phyloP scores from a whole-genome alignment of 2,888 invertebrate species.

The Cetonia aurata region DNA sequence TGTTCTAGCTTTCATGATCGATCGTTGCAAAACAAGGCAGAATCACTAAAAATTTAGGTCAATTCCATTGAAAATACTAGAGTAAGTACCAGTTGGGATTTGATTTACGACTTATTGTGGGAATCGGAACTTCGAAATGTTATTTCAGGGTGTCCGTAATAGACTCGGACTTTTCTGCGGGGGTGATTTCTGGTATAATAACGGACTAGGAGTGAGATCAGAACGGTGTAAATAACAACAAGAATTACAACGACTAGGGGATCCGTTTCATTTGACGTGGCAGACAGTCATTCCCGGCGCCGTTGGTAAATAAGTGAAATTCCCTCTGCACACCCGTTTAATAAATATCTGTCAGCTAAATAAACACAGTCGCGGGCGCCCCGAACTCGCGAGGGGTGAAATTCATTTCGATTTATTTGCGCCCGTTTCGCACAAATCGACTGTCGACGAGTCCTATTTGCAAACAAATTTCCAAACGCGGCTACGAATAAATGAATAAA shows the following conservation, averaged over 20 bases:
- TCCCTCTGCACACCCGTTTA: constrained; percentile 56
- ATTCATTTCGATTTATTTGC: constrained; percentile 36
- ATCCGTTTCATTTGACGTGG: constrained; percentile 53
- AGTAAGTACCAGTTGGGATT: no score
- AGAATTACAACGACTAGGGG: constrained; percentile 43
- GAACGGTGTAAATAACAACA: constrained; percentile 43
- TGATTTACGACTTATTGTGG: constrained; percentile 7
- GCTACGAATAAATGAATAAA: constrained; percentile 11
- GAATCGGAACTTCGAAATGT: constrained; percentile 32
- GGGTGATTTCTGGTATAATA: constrained; percentile 28
- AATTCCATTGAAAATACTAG: no score
- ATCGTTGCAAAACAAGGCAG: no score
- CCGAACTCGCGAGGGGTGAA: constrained; percentile 29
- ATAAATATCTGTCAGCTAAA: constrained; percentile 57
- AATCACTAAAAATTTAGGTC: no score
- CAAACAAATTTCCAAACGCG: constrained; percentile 31
- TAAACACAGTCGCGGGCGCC: constrained; percentile 39
- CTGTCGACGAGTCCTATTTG: constrained; percentile 10
- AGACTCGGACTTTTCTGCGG: constrained; percentile 32
- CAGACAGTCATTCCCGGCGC: constrained; percentile 54
- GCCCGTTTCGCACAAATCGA: constrained; percentile 33
- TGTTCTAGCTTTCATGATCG: no score
- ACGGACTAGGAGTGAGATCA: constrained; percentile 27
- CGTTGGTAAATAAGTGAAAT: constrained; percentile 59
- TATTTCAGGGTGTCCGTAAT: constrained; percentile 33